Evolutionary conservation across 92 coral and sea anemone genomes (phyloP), one percentile per base, ranked within the genome.

Genomic region (Zoanthus sansibaricus): DNA sequence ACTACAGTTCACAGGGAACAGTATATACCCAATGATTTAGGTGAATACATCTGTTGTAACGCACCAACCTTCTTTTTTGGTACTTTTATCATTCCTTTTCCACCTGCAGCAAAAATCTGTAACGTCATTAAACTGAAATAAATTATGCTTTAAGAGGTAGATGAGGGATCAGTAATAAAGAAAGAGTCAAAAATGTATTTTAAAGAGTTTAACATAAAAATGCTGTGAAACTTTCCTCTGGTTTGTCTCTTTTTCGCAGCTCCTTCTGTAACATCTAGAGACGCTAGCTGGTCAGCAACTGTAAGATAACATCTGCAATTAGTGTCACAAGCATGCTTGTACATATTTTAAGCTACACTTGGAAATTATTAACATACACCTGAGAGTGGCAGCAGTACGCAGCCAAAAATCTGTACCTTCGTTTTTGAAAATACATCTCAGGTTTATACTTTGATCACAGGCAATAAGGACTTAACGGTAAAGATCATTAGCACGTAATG

Each of bases 231-330:
- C 6, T 42, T 71, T 91, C 96, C 98, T 91, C 98, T 96, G 3
- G 98, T 96, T 86, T 96, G 98, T 83, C 97, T 88, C 85, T 96
- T 96, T 85, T 96, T 96, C 31, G 90, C 79, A 56, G 92, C 92
- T 64, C 90, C 92, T 45, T 94, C 97, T 86, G 89, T 78, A 14
- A 93, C 86, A n/a, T 96, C 98, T 33, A 91, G 37, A 33, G 82
- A 88, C 4, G 88, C 94, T 62, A 94, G 56, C 18, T 87, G 94
- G 30, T 94, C 94, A 32, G 92, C 69, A 73, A 87, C 98, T 95
- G 71, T 58, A 76, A 86, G 10, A 83, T 13, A 42, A 37, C 64
- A 58, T 13, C n/a, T 0, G 5, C 58, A 9, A 9, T 58, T 13
- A 16, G 13, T 5, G 64, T 16, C 68, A 61, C 4, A 16, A 61